Evolutionary conservation across 2,113 vertebrate species (phyloP), one percentile per base, ranked within the genome.

Genomic region (Microcebus ravelobensis): DNA sequence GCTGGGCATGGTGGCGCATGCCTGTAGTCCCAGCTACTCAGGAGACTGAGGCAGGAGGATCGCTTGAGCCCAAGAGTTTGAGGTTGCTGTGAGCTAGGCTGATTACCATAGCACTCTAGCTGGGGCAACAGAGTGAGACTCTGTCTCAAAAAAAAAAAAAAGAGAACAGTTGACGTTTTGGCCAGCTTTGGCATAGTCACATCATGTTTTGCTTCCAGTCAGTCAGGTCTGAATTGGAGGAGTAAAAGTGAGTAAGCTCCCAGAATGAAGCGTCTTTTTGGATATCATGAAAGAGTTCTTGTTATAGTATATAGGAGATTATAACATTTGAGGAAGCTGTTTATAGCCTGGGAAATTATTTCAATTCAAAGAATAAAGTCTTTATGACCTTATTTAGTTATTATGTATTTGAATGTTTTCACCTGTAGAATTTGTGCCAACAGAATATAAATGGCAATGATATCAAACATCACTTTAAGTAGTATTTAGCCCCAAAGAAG

Each of bases 371-470:
- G 25, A 77, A 50, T 52, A 85, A 92, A 15, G 15, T 23, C 45
- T 93, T 88, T 71, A 25, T 89, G 27, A 76, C 65, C 14, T 71
- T 77, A 65, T 6, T 68, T 85, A 80, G 8, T 73, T 68, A 57
- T 83, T 89, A 13, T 59, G 13, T 93, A 42, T 87, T 97, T 59
- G 93, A 17, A 65, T 39, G 50, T 79, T 92, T 96, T 87, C 67
- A 96, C 2, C 74, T 52, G 10, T 93, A 74, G 65, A 81, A 57
- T 90, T 94, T 94, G 20, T 76, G 67, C 74, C 67, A 23, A 77
- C 52, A 59, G 50, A 55, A 50, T 90, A 34, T 14, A 77, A 93
- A 52, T 91, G 74, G 34, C 34, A 82, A 5, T 61, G 63, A 17
- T 87, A 45, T 29, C 34, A 91, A 67, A 87, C 67, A 76, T 6